A percentile compares a stretch with the other conserved stretches of the same genome.
Conservation (phyloP, 1,140 invertebrate species). For the Brachystomella parvula region DNA sequence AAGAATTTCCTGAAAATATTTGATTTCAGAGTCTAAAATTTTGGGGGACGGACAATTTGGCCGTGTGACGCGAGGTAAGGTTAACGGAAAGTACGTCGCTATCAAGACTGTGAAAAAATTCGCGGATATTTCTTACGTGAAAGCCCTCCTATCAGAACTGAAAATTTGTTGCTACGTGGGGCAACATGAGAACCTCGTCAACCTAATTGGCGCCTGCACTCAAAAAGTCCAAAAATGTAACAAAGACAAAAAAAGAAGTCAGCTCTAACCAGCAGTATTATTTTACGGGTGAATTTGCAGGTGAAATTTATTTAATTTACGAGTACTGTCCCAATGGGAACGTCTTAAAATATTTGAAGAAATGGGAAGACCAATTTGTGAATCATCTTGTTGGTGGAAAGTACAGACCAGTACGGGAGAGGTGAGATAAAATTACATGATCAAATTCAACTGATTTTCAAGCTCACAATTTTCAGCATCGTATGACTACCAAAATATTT, state of each 20-base stretch:
- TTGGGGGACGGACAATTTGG: slow-evolving; percentile 13
- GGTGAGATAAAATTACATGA: not conserved
- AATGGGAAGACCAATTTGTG: not conserved
- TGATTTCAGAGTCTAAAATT: slow-evolving; percentile 5
- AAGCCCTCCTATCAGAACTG: slow-evolving; percentile 7
- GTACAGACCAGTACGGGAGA: not conserved
- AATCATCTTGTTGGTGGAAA: not conserved
- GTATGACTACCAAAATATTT: slow-evolving; percentile 7
- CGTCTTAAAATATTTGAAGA: not conserved
- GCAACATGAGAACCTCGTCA: slow-evolving; percentile 10
- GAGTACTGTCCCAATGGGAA: slow-evolving; percentile 9
- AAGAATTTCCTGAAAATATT: not conserved
- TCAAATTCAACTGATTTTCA: not conserved
- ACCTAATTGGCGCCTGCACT: slow-evolving; percentile 10
- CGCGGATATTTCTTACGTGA: slow-evolving; percentile 5
- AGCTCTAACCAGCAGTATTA: not conserved
- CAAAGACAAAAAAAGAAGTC: not conserved
- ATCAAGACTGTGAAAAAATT: slow-evolving; percentile 14
- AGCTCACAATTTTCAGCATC: not conserved
- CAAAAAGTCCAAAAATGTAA: slow-evolving; percentile 8
- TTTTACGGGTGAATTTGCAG: not conserved
- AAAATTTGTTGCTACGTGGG: slow-evolving; percentile 12
- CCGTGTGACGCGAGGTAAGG: not conserved
- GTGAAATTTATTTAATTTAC: slow-evolving; percentile 2
- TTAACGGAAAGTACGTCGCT: not conserved